phyloP scores from a whole-genome alignment of 1,140 invertebrate species.

The Eumeta japonica region DNA sequence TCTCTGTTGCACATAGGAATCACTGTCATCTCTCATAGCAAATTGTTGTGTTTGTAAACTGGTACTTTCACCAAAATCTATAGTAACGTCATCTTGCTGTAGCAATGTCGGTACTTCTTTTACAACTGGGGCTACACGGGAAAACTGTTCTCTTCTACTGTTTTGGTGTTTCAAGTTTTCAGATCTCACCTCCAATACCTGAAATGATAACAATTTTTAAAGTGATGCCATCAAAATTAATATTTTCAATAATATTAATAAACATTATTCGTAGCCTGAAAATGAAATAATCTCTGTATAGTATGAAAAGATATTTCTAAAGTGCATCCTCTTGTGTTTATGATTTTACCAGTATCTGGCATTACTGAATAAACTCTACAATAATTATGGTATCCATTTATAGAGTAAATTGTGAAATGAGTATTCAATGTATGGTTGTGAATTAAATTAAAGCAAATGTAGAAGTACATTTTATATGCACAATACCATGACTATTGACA shows the following conservation, averaged over 20 bases:
- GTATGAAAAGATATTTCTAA: no score
- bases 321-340: no score
- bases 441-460: no score
- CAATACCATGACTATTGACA: no score
- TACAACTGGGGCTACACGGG: conserved; percentile 72
- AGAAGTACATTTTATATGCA: no score
- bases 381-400: no score
- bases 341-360: no score
- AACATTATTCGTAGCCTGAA: neutral
- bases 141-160: conserved; percentile 90
- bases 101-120: conserved; percentile 64
- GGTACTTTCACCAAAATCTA: conserved; percentile 67
- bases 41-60: conserved; percentile 60
- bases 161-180: conserved; percentile 97
- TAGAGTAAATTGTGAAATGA: no score
- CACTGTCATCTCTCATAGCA: conserved; percentile 80
- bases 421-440: no score
- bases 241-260: neutral
- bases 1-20: conserved; percentile 86
- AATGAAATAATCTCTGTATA: neutral
- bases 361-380: no score
- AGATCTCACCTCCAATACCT: conserved; percentile 81
- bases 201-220: conserved; percentile 12
- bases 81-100: conserved; percentile 74
- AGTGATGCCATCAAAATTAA: neutral